A percentile compares a stretch with the other conserved stretches of the same genome.
These are phyloP conservation scores for Palythoa grandiflora DNA, from an alignment of 92 coral and sea anemone genomes.

Conservation along the genomic window DNA sequence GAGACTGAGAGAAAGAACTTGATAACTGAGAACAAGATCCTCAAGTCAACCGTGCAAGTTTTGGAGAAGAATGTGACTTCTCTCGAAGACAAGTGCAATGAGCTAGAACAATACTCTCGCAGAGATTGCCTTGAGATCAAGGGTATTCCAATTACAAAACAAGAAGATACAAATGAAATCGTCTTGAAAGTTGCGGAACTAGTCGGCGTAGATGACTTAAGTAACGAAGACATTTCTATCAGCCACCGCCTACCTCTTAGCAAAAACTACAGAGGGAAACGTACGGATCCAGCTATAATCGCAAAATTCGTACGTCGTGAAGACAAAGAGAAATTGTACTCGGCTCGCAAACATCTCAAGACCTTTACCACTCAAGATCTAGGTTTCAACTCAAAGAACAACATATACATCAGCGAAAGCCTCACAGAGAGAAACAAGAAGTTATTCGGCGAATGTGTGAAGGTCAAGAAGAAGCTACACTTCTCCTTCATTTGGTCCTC, in stretches of 20 bases:
- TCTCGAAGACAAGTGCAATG: background rate
- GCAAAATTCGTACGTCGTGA: constrained; percentile 59
- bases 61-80: constrained; percentile 29
- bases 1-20: constrained; percentile 35
- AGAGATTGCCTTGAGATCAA: constrained; percentile 8
- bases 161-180: constrained; percentile 19
- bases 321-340: constrained; percentile 49
- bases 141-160: background rate
- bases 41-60: constrained; percentile 21
- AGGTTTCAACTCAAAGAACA: constrained; percentile 16
- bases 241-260: constrained; percentile 56
- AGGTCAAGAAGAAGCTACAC: constrained; percentile 22
- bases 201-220: constrained; percentile 20
- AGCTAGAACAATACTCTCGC: constrained; percentile 19
- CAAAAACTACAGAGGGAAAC: constrained; percentile 28
- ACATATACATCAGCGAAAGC: constrained; percentile 25
- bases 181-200: background rate
- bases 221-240: constrained; percentile 41
- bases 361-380: constrained; percentile 25
- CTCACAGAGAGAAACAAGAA: constrained; percentile 27
- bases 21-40: constrained; percentile 30
- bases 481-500: constrained; percentile 21
- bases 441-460: constrained; percentile 3
- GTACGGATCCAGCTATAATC: constrained; percentile 40
- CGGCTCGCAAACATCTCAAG: constrained; percentile 35